Evolutionary conservation across 2,888 invertebrate genomes (phyloP), one percentile per base, ranked within the genome.

Genomic region (Chloroclysta siterata): DNA sequence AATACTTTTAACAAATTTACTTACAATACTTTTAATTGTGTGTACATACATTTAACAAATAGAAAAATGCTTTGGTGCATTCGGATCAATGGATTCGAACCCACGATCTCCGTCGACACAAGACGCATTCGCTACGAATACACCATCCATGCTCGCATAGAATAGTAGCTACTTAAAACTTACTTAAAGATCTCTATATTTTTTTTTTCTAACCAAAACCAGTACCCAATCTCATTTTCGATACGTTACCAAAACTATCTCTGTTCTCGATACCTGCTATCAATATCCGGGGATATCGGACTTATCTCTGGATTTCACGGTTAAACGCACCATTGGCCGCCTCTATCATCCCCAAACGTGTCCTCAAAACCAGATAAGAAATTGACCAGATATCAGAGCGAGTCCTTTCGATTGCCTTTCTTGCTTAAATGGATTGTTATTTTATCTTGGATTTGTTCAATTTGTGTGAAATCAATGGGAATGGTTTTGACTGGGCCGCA

Each of bases 291-390:
- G 81, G 79, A 85, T 86, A 84, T 83, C 83, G 80, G 76, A 72
- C 82, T 80, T 91, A 92, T 92, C 92, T 87, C 76, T 75, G 83
- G 84, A 89, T 90, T 92, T 92, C 90, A 93, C 90, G 90, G 89
- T 85, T 88, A 89, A 83, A 87, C 83, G 92, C 89, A 87, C 85
- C 85, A 88, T 85, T 91, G 86, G 80, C 70, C 85, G 74, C 75
- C 79, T 80, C 84, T 83, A 85, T 87, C 87, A 84, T 85, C 82
- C 81, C 81, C 82, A 75, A 81, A 68, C 69, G 72, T 81, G 78
- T 85, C 83, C 83, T 83, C 80, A 77, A 79, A 72, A 81, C 74
- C 70, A 88, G 90, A 91, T 91, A 91, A 90, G 89, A 84, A 88
- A 88, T 88, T 84, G 85, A 85, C 84, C 85, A 84, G 86, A 88